Evolutionary conservation across 35 echinoderm and acorn worm species (phyloP).

Genomic region (Amphiura filiformis): DNA sequence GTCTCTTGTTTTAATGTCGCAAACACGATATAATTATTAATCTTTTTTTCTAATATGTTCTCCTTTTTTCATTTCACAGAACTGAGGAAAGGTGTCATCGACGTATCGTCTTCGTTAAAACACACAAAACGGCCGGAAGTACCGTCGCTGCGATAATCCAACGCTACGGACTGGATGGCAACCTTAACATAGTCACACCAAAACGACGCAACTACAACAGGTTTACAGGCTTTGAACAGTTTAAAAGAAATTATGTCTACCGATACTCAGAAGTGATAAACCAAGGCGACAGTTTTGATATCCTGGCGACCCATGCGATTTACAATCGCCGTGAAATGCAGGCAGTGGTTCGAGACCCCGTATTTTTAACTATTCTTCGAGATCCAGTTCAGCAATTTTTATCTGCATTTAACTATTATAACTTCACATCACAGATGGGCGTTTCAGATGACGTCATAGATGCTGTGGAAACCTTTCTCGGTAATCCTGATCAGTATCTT

Average conservation of each 20-base stretch:
- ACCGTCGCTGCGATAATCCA: constrained; percentile 59
- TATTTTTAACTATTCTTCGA: constrained; percentile 49
- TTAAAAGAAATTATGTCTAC: not conserved
- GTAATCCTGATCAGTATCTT: constrained; percentile 42
- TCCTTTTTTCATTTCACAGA: no score
- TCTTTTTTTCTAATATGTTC: no score
- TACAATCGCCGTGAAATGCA: constrained; percentile 49
- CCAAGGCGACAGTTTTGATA: constrained; percentile 18
- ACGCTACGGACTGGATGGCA: constrained; percentile 61
- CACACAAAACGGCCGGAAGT: constrained; percentile 79
- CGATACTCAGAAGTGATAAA: not conserved
- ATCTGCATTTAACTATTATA: constrained; percentile 76
- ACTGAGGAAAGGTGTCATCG: no score
- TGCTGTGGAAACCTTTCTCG: constrained; percentile 40
- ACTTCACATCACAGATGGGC: constrained; percentile 3
- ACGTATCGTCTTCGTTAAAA: constrained; percentile 67
- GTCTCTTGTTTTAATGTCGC: no score
- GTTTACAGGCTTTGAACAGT: not conserved
- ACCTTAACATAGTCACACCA: constrained; percentile 41
- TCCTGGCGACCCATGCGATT: constrained; percentile 46
- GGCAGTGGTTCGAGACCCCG: constrained; percentile 42
- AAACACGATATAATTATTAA: no score
- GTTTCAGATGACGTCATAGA: constrained; percentile 7
- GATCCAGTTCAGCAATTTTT: constrained; percentile 63
- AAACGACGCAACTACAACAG: constrained; percentile 20